A percentile compares a stretch with the other conserved stretches of the same genome.
These are phyloP conservation scores for Hormiphora californensis DNA, from an alignment of 37 sponge, comb jelly and placozoan genomes.

Conservation along the genomic window DNA sequence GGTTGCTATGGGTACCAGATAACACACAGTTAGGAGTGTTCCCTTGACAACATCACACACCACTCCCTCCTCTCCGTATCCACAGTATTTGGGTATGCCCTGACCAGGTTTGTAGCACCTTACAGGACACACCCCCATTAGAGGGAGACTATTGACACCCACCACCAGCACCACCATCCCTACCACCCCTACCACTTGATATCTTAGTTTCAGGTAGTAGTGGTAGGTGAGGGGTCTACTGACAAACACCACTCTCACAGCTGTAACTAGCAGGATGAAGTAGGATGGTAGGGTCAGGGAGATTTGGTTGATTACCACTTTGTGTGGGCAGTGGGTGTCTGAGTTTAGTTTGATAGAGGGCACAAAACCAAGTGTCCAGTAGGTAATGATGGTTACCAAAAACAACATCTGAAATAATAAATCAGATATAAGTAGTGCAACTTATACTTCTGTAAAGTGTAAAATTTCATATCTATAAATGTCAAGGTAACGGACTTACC, in stretches of 20 bases:
- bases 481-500: background rate
- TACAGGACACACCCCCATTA: background rate
- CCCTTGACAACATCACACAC: background rate
- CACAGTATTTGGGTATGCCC: background rate
- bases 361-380: background rate
- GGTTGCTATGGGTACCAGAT: background rate
- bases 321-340: background rate
- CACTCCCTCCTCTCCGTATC: background rate
- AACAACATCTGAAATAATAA: constrained; percentile 8
- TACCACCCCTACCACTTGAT: background rate
- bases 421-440: background rate
- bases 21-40: background rate
- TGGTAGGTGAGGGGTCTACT: background rate
- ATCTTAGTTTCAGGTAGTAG: background rate
- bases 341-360: background rate
- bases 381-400: background rate
- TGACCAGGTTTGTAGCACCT: background rate
- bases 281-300: background rate
- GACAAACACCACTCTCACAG: constrained; percentile 2
- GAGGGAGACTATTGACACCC: background rate
- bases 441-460: background rate
- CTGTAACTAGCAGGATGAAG: background rate
- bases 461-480: background rate
- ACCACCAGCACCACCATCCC: background rate
- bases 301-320: background rate